Conservation (phyloP, 2,797 vertebrate species). For the Pachyuromys duprasi region DNA sequence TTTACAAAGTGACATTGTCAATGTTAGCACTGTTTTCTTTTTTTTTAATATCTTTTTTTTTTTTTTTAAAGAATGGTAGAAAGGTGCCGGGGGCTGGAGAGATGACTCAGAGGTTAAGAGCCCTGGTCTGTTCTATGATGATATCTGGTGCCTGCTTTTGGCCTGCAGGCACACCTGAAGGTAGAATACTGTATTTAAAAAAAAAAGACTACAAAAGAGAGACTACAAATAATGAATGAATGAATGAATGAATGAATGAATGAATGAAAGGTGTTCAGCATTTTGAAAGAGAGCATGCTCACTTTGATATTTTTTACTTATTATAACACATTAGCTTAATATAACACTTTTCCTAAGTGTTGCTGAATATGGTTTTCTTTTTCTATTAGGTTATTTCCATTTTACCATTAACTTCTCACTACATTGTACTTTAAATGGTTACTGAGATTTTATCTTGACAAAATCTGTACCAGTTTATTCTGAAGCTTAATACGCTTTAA, state of each 20-base stretch:
- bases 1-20: neutral
- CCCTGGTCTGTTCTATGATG: no score
- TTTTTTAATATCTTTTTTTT: neutral
- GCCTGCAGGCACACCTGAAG: no score
- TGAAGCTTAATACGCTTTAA: neutral
- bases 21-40: neutral
- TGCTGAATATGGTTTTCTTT: neutral
- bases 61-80: neutral
- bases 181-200: no score
- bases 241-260: no score
- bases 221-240: no score
- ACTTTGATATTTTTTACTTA: neutral
- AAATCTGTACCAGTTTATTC: neutral
- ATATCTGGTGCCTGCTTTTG: no score
- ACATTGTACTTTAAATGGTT: neutral
- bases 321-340: neutral
- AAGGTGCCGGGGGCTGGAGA: no score
- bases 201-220: no score
- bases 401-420: neutral
- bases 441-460: neutral
- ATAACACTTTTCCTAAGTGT: neutral
- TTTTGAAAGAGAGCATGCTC: neutral
- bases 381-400: neutral
- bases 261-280: neutral
- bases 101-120: no score